phyloP scores from a whole-genome alignment of 2,888 invertebrate genomes.

The Stenchaetothrips biformis region DNA sequence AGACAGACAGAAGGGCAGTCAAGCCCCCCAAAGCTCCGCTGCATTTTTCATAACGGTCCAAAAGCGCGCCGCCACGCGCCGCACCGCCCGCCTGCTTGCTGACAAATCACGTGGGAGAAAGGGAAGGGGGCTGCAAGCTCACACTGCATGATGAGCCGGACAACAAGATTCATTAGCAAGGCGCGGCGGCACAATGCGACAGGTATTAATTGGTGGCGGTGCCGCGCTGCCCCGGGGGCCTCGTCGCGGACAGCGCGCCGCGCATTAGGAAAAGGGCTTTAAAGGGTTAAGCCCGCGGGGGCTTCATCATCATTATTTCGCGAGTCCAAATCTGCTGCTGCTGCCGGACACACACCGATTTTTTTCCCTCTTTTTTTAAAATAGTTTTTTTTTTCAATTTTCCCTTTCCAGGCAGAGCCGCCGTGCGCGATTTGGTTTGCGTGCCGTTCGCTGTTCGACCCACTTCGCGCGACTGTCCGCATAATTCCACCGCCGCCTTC shows the following conservation, averaged over 20 bases:
- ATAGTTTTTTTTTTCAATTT: too few relatives aligned
- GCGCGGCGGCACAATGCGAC: constrained; percentile 21
- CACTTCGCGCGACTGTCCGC: too few relatives aligned
- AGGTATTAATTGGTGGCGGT: constrained; percentile 14
- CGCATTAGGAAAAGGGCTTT: neutral
- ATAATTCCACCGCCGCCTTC: too few relatives aligned
- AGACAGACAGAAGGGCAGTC: too few relatives aligned
- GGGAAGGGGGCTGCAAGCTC: neutral
- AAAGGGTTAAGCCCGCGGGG: neutral
- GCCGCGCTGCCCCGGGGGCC: neutral
- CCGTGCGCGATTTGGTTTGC: too few relatives aligned
- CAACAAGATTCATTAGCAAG: constrained; percentile 16
- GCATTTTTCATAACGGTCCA: neutral
- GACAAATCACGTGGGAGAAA: neutral
- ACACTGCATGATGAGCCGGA: constrained; percentile 9
- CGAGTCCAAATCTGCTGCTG: neutral
- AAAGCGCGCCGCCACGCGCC: neutral
- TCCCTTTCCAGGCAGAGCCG: too few relatives aligned
- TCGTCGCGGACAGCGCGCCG: neutral
- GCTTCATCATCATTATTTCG: neutral
- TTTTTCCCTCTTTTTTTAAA: too few relatives aligned
- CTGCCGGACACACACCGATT: too few relatives aligned
- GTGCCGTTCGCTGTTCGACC: too few relatives aligned
- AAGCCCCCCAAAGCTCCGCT: too few relatives aligned
- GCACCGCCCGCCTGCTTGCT: neutral